phyloP scores from a whole-genome alignment of 1,140 invertebrate species.

The fruit fly (Drosophila melanogaster) region Release_6_plus_ISO1_MT NT_037436.4:6628001-6628500 shows the following conservation, averaged over 20 bases:
- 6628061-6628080: slow-evolving; percentile 60
- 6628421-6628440: too few relatives aligned
- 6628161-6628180: slow-evolving; percentile 84
- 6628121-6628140: slow-evolving; percentile 70
- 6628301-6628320: slow-evolving; percentile 19
- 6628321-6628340: slow-evolving; percentile 74
- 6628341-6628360: slow-evolving; percentile 34
- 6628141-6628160: slow-evolving; percentile 83
- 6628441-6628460: too few relatives aligned
- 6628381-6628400: background rate
- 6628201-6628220: slow-evolving; percentile 9
- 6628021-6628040: slow-evolving; percentile 44
- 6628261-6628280: slow-evolving; percentile 11
- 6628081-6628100: slow-evolving; percentile 65
- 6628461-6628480: too few relatives aligned
- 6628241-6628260: slow-evolving; percentile 28
- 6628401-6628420: too few relatives aligned
- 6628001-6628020: slow-evolving; percentile 18
- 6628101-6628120: slow-evolving; percentile 22
- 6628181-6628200: slow-evolving; percentile 78
- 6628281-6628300: slow-evolving; percentile 23
- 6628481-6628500: too few relatives aligned
- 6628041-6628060: slow-evolving; percentile 72
- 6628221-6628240: slow-evolving; percentile 16
- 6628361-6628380: background rate